Evolutionary conservation across 2,888 invertebrate species (phyloP), one percentile per base, ranked within the genome.

Genomic region (Sympetrum striolatum): DNA sequence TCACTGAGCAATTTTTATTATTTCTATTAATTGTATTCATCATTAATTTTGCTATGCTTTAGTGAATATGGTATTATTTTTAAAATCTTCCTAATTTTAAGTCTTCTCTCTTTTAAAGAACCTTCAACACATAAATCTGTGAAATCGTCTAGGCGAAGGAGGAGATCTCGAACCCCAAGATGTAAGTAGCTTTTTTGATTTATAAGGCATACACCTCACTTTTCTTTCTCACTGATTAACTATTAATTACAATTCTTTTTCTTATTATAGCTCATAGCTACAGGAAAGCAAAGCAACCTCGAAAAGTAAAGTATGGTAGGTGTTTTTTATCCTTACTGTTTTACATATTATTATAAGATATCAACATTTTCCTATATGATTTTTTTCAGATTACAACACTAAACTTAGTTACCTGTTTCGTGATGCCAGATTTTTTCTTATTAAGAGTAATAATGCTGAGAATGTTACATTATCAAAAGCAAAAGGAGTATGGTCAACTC

Each of bases 401-500:
- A 98, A 98, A 94, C 94, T 99, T 92, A 98, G 98, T 94, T 98
- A 99, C 94, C 95, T 99, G 92, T 99, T 99, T 94, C 96, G 98
- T 92, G 98, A 98, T 93, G 98, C 99, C 90, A 96, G 96, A 92
- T 99, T 98, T 95, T 99, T 99, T 94, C 96, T 99, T 91, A 99
- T 99, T 93, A 99, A 99, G 94, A 99, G 99, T 90, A 99, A 99
- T 94, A 99, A 99, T 94, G 97, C 98, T 91, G 99, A 99, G 94
- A 99, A 99, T 94, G 97, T 99, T 90, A 97, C 97, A 60, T 94
- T 99, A 91, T 98, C 99, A 0, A 99, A 99, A 94, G 97, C 97
- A 25, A 98, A 98, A 95, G 98, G 98, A 91, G 99, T 99, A 6
- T 99, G 99, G 99, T 99, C 99, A 4, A 99, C 99, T 4, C 96